Percentiles rank a stretch among this genome's conserved stretches.
These are phyloP conservation scores for Eulithis testata DNA, from an alignment of 2,888 invertebrate species.

Conservation along the genomic window DNA sequence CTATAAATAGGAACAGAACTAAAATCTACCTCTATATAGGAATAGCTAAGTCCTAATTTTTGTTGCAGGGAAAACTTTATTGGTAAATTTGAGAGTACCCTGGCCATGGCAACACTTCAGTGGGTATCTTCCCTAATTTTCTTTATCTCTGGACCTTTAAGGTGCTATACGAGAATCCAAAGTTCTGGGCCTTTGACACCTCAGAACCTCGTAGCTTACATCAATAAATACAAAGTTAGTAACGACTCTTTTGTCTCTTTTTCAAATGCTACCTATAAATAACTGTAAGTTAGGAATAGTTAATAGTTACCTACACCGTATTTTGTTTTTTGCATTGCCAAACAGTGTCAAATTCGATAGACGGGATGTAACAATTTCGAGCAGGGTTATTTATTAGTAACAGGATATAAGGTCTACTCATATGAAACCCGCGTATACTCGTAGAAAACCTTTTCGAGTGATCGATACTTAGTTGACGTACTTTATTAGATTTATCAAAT, in stretches of 20 bases:
- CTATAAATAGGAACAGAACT: no score
- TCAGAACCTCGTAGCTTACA: conserved; percentile 46
- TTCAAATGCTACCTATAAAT: no score
- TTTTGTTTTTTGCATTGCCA: no score
- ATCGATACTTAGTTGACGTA: conserved; percentile 4
- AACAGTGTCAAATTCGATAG: no score
- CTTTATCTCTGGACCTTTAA: conserved; percentile 52
- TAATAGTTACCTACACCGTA: no score
- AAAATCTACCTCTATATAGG: neutral
- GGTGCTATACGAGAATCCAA: conserved; percentile 53
- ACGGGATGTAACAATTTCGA: no score
- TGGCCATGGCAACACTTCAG: conserved; percentile 58
- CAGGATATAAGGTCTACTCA: neutral
- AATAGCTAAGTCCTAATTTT: neutral
- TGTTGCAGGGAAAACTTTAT: conserved; percentile 27
- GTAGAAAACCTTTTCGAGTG: neutral
- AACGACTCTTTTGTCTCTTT: neutral
- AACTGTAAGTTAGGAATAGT: no score
- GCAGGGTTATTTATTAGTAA: no score
- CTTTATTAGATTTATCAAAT: conserved; percentile 25
- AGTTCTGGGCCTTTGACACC: conserved; percentile 51
- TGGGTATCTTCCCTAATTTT: conserved; percentile 58
- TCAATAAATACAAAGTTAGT: conserved; percentile 63
- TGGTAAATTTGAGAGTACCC: conserved; percentile 35
- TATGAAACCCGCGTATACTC: no score